Evolutionary conservation across 1,140 invertebrate genomes (phyloP).

Genomic region (Drosophila simulans): DNA sequence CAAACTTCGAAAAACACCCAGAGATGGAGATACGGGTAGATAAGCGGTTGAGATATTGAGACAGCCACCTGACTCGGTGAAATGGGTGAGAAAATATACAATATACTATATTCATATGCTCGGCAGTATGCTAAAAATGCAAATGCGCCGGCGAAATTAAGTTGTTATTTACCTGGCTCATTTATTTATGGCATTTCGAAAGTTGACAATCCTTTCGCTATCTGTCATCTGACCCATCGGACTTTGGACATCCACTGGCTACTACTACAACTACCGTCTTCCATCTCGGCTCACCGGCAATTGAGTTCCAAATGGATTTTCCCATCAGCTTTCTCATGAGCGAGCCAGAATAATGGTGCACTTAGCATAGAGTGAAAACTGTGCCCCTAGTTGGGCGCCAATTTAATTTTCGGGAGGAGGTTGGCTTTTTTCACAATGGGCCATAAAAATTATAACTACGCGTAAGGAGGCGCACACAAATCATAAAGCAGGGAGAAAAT

Average conservation of each 20-base stretch:
- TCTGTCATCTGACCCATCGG: slow-evolving; percentile 40
- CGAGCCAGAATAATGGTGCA: slow-evolving; percentile 15
- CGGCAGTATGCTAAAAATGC: slow-evolving; percentile 54
- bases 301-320: slow-evolving; percentile 34
- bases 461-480: slow-evolving; percentile 9
- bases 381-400: slow-evolving; percentile 1
- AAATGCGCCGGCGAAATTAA: slow-evolving; percentile 62
- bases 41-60: slow-evolving; percentile 20
- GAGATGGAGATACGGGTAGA: slow-evolving; percentile 38
- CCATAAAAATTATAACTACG: slow-evolving; percentile 32
- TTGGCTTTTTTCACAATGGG: slow-evolving; percentile 22
- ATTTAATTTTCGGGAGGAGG: background rate
- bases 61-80: slow-evolving; percentile 48
- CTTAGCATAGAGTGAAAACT: slow-evolving; percentile 3
- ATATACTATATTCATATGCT: slow-evolving; percentile 16
- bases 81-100: slow-evolving; percentile 69
- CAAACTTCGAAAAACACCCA: slow-evolving; percentile 40
- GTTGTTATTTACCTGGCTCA: slow-evolving; percentile 55
- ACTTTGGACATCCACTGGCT: slow-evolving; percentile 4
- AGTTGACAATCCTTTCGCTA: slow-evolving; percentile 56
- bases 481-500: slow-evolving; percentile 15
- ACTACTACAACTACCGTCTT: slow-evolving; percentile 10
- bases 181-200: slow-evolving; percentile 66
- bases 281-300: background rate
- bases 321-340: slow-evolving; percentile 25